These are phyloP conservation scores for Cistogaster globosa DNA, from an alignment of 2,888 invertebrate genomes.

Conservation along the genomic window DNA sequence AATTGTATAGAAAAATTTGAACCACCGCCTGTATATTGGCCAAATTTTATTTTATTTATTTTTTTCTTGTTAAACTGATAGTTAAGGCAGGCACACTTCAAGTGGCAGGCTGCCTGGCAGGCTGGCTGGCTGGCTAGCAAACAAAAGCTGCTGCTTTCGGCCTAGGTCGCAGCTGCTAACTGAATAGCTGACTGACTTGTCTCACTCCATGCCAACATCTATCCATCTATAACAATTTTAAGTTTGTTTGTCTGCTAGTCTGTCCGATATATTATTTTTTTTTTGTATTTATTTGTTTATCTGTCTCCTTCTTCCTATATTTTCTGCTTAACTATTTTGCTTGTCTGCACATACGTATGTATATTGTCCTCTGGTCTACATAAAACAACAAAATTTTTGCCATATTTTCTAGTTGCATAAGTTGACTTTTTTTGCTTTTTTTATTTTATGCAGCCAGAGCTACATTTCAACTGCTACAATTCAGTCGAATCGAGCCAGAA, in stretches of 20 bases:
- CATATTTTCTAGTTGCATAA: conserved; percentile 58
- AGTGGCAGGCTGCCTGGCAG: conserved; percentile 59
- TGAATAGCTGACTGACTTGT: conserved; percentile 66
- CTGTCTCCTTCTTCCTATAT: background rate
- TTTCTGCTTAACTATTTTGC: conserved; percentile 40
- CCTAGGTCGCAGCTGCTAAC: conserved; percentile 41
- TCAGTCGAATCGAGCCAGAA: conserved; percentile 1
- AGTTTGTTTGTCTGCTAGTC: conserved; percentile 23
- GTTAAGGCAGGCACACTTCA: conserved; percentile 67
- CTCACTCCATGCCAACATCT: conserved; percentile 54
- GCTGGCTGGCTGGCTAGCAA: conserved; percentile 56
- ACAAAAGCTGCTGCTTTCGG: conserved; percentile 35
- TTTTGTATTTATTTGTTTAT: conserved; percentile 1
- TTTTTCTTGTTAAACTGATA: background rate
- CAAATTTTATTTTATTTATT: conserved; percentile 6
- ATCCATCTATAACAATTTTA: conserved; percentile 60
- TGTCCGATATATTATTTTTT: conserved; percentile 10
- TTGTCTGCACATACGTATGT: background rate
- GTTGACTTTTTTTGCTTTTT: background rate
- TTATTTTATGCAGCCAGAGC: conserved; percentile 19
- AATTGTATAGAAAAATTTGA: conserved; percentile 20
- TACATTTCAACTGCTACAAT: conserved; percentile 23
- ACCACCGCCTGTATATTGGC: conserved; percentile 61
- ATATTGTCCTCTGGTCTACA: conserved; percentile 14
- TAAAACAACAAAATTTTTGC: conserved; percentile 59